Conservation (phyloP, 2,797 vertebrate species). For the Calcarius lapponicus region DNA sequence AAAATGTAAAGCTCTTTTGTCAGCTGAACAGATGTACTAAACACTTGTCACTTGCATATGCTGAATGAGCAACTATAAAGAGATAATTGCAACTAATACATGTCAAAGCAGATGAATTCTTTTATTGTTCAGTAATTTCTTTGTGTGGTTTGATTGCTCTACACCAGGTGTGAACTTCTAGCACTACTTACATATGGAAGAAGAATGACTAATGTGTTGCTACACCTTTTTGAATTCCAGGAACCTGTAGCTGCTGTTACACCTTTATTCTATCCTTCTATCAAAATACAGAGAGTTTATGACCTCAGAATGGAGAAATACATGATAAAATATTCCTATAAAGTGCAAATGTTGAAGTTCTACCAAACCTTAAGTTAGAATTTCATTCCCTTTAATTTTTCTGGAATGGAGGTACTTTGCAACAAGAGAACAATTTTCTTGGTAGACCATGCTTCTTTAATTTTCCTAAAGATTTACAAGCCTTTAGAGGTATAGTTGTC, state of each 20-base stretch:
- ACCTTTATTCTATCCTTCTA: slow-evolving; percentile 4
- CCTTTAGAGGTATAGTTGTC: not conserved
- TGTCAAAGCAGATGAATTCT: slow-evolving; percentile 28
- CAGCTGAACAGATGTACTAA: slow-evolving; percentile 55
- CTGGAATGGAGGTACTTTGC: not conserved
- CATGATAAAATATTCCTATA: slow-evolving; percentile 24
- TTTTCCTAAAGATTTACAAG: slow-evolving; percentile 3
- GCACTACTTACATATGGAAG: not conserved
- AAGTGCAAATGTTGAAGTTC: slow-evolving; percentile 39
- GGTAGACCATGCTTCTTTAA: not conserved
- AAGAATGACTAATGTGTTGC: not conserved
- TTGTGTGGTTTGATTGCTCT: slow-evolving; percentile 23
- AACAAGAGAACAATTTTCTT: not conserved
- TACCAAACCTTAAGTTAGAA: not conserved
- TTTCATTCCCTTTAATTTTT: not conserved
- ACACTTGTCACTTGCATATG: not conserved
- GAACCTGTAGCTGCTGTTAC: not conserved
- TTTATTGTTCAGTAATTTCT: slow-evolving; percentile 3
- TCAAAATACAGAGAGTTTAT: not conserved
- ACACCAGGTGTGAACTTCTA: not conserved
- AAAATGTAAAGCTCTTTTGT: slow-evolving; percentile 62
- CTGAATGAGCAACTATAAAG: slow-evolving; percentile 41
- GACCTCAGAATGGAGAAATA: not conserved
- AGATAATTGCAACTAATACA: slow-evolving; percentile 26
- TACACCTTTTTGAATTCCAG: not conserved